Evolutionary conservation across 1,140 invertebrate genomes (phyloP), one percentile per base, ranked within the genome.

Genomic region (Zaprionus camerounensis): DNA sequence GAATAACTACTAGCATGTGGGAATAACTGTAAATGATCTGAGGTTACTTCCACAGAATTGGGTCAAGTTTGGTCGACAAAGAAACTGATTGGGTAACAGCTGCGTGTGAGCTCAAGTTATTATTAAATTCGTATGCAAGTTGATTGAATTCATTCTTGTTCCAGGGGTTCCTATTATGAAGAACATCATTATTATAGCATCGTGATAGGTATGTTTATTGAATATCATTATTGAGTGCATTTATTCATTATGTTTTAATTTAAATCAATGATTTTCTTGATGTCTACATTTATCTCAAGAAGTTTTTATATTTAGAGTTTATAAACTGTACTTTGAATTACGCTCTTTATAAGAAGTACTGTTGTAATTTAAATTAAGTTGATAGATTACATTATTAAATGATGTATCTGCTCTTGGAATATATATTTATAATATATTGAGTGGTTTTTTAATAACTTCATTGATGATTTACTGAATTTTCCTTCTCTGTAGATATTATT

Each of bases 61-160:
- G 59, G 68, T 59, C 68, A 76, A 76, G 58, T 62, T 62, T 44
- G 53, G 34, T 34, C 31, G 31, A 11, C 31, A 34, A 26, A 46
- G 17, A 26, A 11, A 41, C 13, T n/a, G 41, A 46, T 46, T 46
- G n/a, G 41, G n/a, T 46, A 46, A 46, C 41, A 46, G 41, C 6
- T 46, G 41, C 41, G 41, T 46, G 41, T 17, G n/a, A 46, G 41
- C 41, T 20, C 1, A 46, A 17, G 41, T 46, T 46, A 9, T 44
- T 44, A 17, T 44, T 44, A 44, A 44, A 44, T 7, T 17, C 7
- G 15, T 46, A 17, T 46, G 3, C 17, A 17, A 17, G n/a, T 46
- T 46, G 41, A 46, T 46, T 46, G 41, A 46, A 17, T 46, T 17
- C 41, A 9, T 17, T 17, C n/a, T 6, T 5, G 4, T 4, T 1